phyloP scores from a whole-genome alignment of 2,888 invertebrate genomes.

The Bellardia bayeri region DNA sequence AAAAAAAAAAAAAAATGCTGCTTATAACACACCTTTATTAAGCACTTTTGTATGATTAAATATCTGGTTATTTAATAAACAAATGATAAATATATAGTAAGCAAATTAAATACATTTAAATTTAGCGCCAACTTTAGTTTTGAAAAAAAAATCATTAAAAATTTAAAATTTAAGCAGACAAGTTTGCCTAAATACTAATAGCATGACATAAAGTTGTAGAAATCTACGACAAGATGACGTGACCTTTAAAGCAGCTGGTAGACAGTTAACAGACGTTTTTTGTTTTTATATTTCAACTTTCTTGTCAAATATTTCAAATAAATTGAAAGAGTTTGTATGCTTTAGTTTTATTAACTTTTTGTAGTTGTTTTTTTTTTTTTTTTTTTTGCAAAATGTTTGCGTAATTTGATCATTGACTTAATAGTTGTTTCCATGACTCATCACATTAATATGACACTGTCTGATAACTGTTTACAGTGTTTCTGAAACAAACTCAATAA shows the following conservation, averaged over 20 bases:
- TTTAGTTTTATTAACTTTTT: not conserved
- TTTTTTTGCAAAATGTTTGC: constrained; percentile 15
- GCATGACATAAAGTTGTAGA: not conserved
- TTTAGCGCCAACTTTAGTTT: too few relatives aligned
- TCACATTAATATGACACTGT: not conserved
- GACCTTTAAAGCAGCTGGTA: constrained; percentile 10
- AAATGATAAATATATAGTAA: not conserved
- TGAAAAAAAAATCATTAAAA: too few relatives aligned
- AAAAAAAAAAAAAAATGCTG: too few relatives aligned
- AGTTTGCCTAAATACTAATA: not conserved
- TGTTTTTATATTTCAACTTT: not conserved
- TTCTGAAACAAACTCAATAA: not conserved
- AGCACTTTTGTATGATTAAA: not conserved
- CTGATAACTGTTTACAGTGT: not conserved
- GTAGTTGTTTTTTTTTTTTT: not conserved
- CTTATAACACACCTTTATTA: constrained; percentile 9
- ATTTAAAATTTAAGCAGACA: not conserved
- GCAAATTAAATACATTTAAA: not conserved
- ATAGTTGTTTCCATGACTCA: constrained; percentile 18
- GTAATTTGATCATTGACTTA: constrained; percentile 22
- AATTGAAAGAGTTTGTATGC: not conserved
- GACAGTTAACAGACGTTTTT: not conserved
- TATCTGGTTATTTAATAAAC: not conserved
- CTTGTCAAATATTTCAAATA: not conserved
- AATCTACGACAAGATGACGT: not conserved